A percentile compares a stretch with the other conserved stretches of the same genome.
phyloP scores from a whole-genome alignment of 2,797 vertebrate species.

The Varecia variegata region DNA sequence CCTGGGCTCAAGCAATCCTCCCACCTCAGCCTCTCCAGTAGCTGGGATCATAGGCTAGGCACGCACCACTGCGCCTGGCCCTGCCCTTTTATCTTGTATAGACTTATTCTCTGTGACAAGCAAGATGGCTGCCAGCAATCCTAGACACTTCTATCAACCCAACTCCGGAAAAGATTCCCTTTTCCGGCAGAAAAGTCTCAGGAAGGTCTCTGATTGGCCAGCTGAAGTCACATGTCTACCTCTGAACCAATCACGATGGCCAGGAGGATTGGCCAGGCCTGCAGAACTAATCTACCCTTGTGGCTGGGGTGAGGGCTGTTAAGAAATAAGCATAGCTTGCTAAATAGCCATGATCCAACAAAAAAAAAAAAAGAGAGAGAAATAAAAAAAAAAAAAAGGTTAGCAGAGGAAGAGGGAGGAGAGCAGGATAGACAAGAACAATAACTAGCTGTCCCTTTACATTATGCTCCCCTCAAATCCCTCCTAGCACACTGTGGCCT shows the following conservation, averaged over 20 bases:
- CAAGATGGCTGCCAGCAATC: background rate
- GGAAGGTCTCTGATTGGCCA: background rate
- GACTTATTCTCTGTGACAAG: background rate
- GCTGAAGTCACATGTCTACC: background rate
- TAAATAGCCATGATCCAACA: too few relatives aligned
- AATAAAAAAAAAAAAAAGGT: too few relatives aligned
- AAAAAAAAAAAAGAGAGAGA: too few relatives aligned
- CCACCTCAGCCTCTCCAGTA: background rate
- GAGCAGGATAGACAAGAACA: background rate
- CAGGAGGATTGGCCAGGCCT: background rate
- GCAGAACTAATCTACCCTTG: background rate
- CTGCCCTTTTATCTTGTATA: background rate
- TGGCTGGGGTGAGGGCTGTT: background rate
- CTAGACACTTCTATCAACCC: too few relatives aligned
- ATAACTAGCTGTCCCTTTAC: background rate
- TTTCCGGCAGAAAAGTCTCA: background rate
- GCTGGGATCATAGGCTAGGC: background rate
- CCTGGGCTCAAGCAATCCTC: background rate
- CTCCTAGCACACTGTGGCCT: background rate
- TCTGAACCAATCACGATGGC: background rate
- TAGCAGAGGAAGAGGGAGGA: background rate
- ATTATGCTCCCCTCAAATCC: background rate
- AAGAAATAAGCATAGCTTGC: background rate
- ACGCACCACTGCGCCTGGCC: background rate
- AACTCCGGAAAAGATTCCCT: background rate